phyloP scores from a whole-genome alignment of 2,113 vertebrate genomes.

The Eretmochelys imbricata region DNA sequence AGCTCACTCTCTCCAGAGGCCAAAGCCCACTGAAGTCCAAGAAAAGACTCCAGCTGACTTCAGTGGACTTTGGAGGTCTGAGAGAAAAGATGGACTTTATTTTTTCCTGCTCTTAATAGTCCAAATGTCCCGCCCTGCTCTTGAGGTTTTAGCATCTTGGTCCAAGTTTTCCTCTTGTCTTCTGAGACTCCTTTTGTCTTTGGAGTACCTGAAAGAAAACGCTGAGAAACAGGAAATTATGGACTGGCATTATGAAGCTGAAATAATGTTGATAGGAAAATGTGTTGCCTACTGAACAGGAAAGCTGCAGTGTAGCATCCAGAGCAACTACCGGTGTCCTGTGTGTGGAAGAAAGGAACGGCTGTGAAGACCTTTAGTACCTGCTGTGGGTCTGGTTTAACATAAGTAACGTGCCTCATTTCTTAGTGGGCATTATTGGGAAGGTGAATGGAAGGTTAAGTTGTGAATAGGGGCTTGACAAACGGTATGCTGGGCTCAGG shows the following conservation, averaged over 20 bases:
- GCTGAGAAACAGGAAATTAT: background rate
- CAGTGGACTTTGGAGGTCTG: rapidly evolving
- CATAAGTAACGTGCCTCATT: no score
- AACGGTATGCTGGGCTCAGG: no score
- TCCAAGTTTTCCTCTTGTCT: background rate
- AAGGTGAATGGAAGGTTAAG: no score
- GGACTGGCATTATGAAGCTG: background rate
- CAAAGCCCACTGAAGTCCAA: background rate
- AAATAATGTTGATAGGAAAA: background rate
- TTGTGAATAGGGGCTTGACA: no score
- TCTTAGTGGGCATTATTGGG: no score
- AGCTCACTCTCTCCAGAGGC: background rate
- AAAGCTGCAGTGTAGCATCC: background rate
- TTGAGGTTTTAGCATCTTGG: background rate
- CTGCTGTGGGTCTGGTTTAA: background rate
- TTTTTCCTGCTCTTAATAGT: rapidly evolving
- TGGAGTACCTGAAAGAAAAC: background rate
- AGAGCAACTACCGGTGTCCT: background rate
- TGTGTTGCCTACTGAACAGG: background rate
- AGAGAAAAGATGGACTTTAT: background rate
- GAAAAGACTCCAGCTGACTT: background rate
- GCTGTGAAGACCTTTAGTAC: background rate
- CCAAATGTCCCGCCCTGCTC: background rate
- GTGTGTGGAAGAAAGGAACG: background rate
- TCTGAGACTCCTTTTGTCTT: background rate